Base-by-base conservation (phyloP, 2,888 invertebrate genomes). In the Geotrupes spiniger region DNA sequence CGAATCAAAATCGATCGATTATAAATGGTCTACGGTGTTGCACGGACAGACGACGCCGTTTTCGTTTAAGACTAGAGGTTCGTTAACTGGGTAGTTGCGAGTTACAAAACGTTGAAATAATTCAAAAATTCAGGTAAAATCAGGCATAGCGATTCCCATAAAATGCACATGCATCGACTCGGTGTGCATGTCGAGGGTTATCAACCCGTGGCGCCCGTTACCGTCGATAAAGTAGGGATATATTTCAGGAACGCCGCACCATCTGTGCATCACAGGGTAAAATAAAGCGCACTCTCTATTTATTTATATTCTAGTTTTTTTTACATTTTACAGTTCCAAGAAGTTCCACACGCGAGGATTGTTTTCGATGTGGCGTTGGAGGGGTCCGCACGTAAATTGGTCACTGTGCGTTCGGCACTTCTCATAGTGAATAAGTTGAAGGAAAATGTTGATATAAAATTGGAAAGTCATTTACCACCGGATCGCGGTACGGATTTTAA, bases 151-250 rank as follows among this genome's bases (percentile, higher is more conserved):
- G 85, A 89, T 69, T 86, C 88, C 0, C 90, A 89, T 69, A 82
- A 84, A 64, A 78, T 87, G 58, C 80, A 84, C 62, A 81, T 90
- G 63, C 93, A 94, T 76, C 94, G 95, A 73, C 80, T 99, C 53
- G 82, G 87, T 29, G 88, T 97, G 28, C 81, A 88, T 43, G 87
- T 98, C 14, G 89, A 92, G 59, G 94, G 93, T 42, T 98, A 96
- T 94, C 81, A 85, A 55, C 77, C 82, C 58, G 83, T 92, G 41
- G 84, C 87, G 58, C 93, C 97, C 1, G 89, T 99, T 10, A 91
- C 94, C 5, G 91, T 99, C 0, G 98, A 99, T 74, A 87, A 91
- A 71, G 96, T 97, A 14, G 98, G 98, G 1, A 83, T 90, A 33
- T 98, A 89, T 76, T 98, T 97, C 69, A 75, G 92, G n/a, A 81